Evolutionary conservation across 2,888 invertebrate species (phyloP).

Genomic region (Melanostoma scalare): DNA sequence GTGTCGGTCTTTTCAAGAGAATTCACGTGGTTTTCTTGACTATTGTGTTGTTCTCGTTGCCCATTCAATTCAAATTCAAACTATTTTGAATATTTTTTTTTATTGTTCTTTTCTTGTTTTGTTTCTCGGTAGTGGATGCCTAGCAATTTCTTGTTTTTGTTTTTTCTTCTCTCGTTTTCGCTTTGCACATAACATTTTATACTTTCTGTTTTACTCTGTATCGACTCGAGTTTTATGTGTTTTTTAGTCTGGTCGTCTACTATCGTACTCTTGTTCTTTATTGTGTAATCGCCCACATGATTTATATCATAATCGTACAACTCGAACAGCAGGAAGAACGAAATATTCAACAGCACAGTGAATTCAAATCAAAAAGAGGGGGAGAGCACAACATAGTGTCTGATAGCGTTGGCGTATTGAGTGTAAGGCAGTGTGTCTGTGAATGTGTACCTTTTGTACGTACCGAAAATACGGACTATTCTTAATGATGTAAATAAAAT

Average conservation of each 20-base stretch:
- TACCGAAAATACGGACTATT: too few relatives aligned
- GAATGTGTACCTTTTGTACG: too few relatives aligned
- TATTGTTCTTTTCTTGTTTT: conserved; percentile 14
- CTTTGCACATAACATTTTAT: conserved; percentile 14
- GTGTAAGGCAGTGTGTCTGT: neutral
- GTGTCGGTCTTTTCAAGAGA: conserved; percentile 26
- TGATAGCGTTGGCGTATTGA: neutral
- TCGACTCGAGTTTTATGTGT: conserved; percentile 23
- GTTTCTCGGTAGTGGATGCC: too few relatives aligned
- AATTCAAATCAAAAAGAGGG: conserved; percentile 7
- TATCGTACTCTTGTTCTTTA: conserved; percentile 58
- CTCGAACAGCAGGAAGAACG: conserved; percentile 40
- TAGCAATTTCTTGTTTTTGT: neutral
- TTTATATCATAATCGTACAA: conserved; percentile 63
- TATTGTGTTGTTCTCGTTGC: conserved; percentile 25
- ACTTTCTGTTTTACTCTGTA: conserved; percentile 20
- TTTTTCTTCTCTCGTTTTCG: neutral
- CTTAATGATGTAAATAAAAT: too few relatives aligned
- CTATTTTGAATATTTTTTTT: conserved; percentile 5
- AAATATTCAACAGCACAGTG: conserved; percentile 22
- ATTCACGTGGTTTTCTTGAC: conserved; percentile 53
- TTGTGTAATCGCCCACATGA: conserved; percentile 71
- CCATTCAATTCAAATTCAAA: conserved; percentile 48
- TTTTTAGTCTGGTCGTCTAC: conserved; percentile 37
- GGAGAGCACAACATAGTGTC: conserved; percentile 13